Evolutionary conservation across 2,888 invertebrate species (phyloP), one percentile per base, ranked within the genome.

Genomic region (Leptura quadrifasciata): DNA sequence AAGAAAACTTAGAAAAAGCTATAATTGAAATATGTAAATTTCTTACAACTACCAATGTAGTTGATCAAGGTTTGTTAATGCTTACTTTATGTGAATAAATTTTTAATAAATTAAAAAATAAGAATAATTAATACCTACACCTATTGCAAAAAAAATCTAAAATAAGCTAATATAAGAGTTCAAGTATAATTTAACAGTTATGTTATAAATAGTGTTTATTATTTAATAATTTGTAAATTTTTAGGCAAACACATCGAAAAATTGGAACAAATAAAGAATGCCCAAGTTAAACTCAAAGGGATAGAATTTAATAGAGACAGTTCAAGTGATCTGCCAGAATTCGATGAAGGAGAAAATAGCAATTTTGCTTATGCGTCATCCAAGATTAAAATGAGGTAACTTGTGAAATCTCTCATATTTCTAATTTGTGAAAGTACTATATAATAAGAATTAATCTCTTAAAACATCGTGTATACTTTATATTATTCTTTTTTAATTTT

Each of bases 311-410:
- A 78, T 71, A 84, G 80, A 54, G 85, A 85, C 21, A 81, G 76
- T 76, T 80, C 81, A 24, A 80, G 80, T 76, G 84, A 86, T 72
- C 77, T 90, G 39, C 92, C 92, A 0, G 85, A 89, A 58, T 88
- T 90, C 71, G 86, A 86, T 60, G 87, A 90, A 80, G 91, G 91
- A 2, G 88, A 90, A 76, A 93, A 92, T 85, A 82, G 86, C 0
- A 82, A 89, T 63, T 93, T 93, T 84, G 87, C 86, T 20, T 89
- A 88, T 72, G 93, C 93, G 0, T 93, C 93, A 0, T 87, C 88
- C 47, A 91, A 90, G 61, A 83, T 93, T 35, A 90, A 91, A 78
- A 82, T 92, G 60, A 88, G 85, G 89, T 89, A 81, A 76, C n/a
- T n/a, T n/a, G n/a, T n/a, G n/a, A n/a, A n/a, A n/a, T n/a, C n/a